These are phyloP conservation scores for Trialeurodes vaporariorum DNA, from an alignment of 1,140 invertebrate species.

Conservation along the genomic window DNA sequence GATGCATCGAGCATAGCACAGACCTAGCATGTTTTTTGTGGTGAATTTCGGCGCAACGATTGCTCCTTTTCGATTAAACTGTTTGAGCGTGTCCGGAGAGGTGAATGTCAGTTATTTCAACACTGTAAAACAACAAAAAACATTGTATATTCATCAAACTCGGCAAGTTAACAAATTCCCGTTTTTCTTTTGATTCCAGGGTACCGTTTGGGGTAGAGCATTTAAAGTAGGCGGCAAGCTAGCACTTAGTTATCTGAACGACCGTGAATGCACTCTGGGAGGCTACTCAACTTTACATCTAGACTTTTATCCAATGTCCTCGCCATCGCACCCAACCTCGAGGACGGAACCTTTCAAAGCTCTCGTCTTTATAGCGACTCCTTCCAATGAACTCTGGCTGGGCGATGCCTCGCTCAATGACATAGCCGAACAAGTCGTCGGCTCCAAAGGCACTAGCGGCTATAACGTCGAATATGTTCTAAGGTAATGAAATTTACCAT, in stretches of 20 bases:
- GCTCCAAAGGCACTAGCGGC: constrained; percentile 48
- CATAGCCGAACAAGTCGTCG: constrained; percentile 60
- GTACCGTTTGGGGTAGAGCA: constrained; percentile 67
- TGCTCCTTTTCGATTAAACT: too few relatives aligned
- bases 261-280: constrained; percentile 61
- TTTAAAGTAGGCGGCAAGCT: constrained; percentile 55
- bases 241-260: constrained; percentile 59
- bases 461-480: constrained; percentile 74
- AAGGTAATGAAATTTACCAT: too few relatives aligned
- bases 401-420: constrained; percentile 50
- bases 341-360: background rate
- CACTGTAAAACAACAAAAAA: too few relatives aligned
- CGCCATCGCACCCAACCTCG: background rate
- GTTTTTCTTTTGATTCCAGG: constrained; percentile 40
- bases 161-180: too few relatives aligned
- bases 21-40: too few relatives aligned
- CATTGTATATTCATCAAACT: too few relatives aligned
- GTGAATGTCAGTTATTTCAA: too few relatives aligned
- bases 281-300: constrained; percentile 58
- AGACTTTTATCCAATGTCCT: constrained; percentile 49
- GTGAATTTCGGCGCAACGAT: too few relatives aligned
- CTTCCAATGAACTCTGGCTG: constrained; percentile 58
- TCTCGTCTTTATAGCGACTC: constrained; percentile 32
- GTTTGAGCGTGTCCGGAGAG: too few relatives aligned
- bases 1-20: too few relatives aligned